Percentiles rank a stretch among this genome's conserved stretches.
These are phyloP conservation scores for Hecatera dysodea DNA, from an alignment of 2,888 invertebrate genomes.

Conservation along the genomic window DNA sequence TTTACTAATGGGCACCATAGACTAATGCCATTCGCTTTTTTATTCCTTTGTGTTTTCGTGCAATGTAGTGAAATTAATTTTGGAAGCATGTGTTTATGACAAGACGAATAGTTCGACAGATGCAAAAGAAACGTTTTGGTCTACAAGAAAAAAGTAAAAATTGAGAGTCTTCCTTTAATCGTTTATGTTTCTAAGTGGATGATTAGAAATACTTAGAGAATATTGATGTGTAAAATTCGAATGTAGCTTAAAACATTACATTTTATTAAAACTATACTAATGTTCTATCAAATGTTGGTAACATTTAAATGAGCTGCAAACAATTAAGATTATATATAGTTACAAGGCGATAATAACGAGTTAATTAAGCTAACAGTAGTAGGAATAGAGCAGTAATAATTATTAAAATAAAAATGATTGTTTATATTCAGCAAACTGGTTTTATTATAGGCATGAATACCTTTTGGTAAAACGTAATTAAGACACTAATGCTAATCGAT, in stretches of 20 bases:
- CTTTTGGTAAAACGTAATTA: constrained; percentile 9
- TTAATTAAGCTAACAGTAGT: constrained; percentile 32
- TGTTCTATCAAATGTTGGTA: constrained; percentile 20
- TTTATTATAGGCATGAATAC: constrained; percentile 18
- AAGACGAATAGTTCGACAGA: constrained; percentile 76
- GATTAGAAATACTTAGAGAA: not conserved
- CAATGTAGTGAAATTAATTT: constrained; percentile 84
- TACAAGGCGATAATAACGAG: constrained; percentile 29
- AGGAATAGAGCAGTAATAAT: constrained; percentile 34
- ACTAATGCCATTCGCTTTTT: constrained; percentile 81
- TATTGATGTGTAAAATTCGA: not conserved
- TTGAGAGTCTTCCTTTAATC: constrained; percentile 33
- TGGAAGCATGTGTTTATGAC: constrained; percentile 82
- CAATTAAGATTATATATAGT: constrained; percentile 28
- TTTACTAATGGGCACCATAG: constrained; percentile 70
- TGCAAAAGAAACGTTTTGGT: constrained; percentile 69
- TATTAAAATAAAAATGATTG: constrained; percentile 20
- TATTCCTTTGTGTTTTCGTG: constrained; percentile 77
- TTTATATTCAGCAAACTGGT: constrained; percentile 14
- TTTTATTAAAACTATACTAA: constrained; percentile 1
- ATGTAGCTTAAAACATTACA: constrained; percentile 1
- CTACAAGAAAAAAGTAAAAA: constrained; percentile 54
- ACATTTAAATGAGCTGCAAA: constrained; percentile 14
- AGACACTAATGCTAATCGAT: not conserved
- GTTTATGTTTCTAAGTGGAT: constrained; percentile 16